Evolutionary conservation across 2,113 vertebrate genomes (phyloP), one percentile per base, ranked within the genome.

Genomic region (Meles meles): DNA sequence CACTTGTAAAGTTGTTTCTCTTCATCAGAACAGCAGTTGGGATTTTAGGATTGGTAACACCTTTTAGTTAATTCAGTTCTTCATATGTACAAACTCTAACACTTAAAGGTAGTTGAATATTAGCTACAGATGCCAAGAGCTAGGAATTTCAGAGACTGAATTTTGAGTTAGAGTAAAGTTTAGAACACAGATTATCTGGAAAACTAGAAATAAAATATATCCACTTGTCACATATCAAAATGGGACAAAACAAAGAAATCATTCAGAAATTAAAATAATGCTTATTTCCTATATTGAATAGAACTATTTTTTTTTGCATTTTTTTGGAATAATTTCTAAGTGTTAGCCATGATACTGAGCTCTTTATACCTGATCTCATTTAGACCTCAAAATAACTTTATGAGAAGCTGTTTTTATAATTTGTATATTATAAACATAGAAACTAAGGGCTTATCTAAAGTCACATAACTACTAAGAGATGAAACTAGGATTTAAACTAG

Each of bases 151-250:
- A 83, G 92, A 67, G 21, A 77, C 4, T 37, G 37, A 87, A 88
- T 77, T 93, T 69, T 61, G 17, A 37, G 23, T 8, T 34, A 63
- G 1, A 90, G 15, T 85, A 90, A 90, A 71, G 23, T 69, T 96
- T 76, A 96, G 25, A 15, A 81, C 55, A 89, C 44, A 85, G 10
- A 42, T 69, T 91, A 13, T 59, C 17, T 84, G 47, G 15, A 88
- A 93, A 93, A 77, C 23, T 91, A 91, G 7, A 85, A 94, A 91
- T 88, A 94, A 96, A 79, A 52, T 61, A 93, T 42, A 80, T 69
- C 27, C 2, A 37, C 7, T 57, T 18, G 77, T 72, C 6, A 61
- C 7, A 88, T 67, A 49, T 88, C 12, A 29, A 67, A 92, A 83
- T 27, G 23, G 25, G 4, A 0, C 44, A 61, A 44, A 80, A 61